Base-by-base conservation (phyloP, 2,888 invertebrate species). In the Lysandra bellargus region DNA sequence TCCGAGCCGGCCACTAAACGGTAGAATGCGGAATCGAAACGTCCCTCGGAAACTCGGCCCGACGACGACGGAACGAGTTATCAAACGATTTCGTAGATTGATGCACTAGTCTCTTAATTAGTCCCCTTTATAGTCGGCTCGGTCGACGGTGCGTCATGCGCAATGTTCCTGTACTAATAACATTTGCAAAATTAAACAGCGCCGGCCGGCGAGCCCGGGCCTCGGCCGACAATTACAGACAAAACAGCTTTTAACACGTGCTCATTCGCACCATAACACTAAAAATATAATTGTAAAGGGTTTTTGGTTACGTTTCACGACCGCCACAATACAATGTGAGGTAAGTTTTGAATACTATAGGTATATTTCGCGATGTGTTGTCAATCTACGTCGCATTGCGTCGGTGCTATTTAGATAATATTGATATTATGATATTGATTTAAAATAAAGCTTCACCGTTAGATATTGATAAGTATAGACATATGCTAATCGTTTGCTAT, bases 171-270 rank as follows among this genome's bases (percentile, higher is more conserved):
- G 83, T 83, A 83, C 86, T 90, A 90, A 91, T 90, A 90, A 90
- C 89, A 88, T 91, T 90, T 90, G 90, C 90, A 92, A 91, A 90
- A 91, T 91, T 91, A 88, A 91, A 90, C 90, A 88, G 87, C 86
- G 86, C 88, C 85, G 84, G 84, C 83, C 82, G 85, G 81, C 82
- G 86, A 83, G 57, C 57, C 57, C 53, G 53, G 53, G 14, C 14
- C 81, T 85, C 86, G 88, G 88, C 85, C 85, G 85, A 86, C 86
- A 86, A 87, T 90, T 89, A 89, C 87, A 86, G 83, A 84, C 87
- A 84, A 86, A 84, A 86, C 85, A 84, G 85, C 87, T 87, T 87
- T 88, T 88, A 88, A 86, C 88, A 87, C 87, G 87, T 88, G 85
- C 83, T 85, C 86, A 87, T 75, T 78, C 80, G 69, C 85, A 85